Evolutionary conservation across 2,113 vertebrate genomes (phyloP), one percentile per base, ranked within the genome.

Genomic region (Vulpes vulpes): DNA sequence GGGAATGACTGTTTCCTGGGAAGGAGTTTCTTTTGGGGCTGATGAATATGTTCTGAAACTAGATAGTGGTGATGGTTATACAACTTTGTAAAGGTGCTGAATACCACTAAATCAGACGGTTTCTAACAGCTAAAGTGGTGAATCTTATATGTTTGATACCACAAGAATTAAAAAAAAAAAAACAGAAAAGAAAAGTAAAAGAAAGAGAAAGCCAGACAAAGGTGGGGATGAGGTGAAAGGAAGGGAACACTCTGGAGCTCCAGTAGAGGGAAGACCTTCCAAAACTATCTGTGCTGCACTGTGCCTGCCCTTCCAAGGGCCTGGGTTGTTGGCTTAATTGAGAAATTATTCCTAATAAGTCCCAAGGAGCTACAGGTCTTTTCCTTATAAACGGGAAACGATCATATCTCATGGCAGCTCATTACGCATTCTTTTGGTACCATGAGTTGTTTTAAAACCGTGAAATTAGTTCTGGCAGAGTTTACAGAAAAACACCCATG

Each of bases 391-490:
- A 97, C 89, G 84, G 98, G 98, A 98, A 98, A 98, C 97, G 98
- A 98, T 98, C 95, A 43, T 98, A 97, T 98, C 98, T 99, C 98
- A 96, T 92, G 89, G 98, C 97, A 98, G 98, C 98, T 99, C 98
- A 99, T 99, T 99, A 98, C 67, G 80, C 98, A 99, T 99, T 99
- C 98, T 98, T 99, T 99, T 98, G 98, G 98, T 99, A 98, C 98
- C 98, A 97, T 19, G 98, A 98, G 97, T 98, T 98, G 98, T 98
- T 99, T 99, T 98, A 99, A 98, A 99, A 98, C 98, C 96, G 94
- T 98, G 99, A 99, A 99, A 99, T 99, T 99, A 99, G 98, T 98
- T 99, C 98, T 99, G 98, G 99, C 99, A 99, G 98, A 98, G 98
- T 98, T 97, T 99, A 98, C 98, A 98, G 98, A 98, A 98, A 98